A percentile compares a stretch with the other conserved stretches of the same genome.
Evolutionary conservation across 2,888 invertebrate genomes (phyloP).

Genomic region (Sabellastarte sp.): DNA sequence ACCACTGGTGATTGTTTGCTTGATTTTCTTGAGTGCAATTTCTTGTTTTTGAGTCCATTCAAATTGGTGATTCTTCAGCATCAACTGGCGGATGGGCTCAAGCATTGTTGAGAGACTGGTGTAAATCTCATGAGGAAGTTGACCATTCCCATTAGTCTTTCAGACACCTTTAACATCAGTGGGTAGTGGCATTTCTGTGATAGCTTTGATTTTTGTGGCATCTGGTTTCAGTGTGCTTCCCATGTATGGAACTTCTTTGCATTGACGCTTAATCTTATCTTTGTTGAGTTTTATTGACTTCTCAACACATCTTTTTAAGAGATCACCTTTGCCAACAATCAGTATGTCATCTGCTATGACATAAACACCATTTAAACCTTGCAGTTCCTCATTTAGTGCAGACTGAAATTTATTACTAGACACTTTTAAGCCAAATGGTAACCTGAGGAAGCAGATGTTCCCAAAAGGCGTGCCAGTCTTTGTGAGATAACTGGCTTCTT

Average conservation of each 20-base stretch:
- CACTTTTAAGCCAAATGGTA: too few relatives aligned
- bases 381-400: too few relatives aligned
- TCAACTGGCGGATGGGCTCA: neutral
- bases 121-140: neutral
- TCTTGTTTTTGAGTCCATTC: neutral
- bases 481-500: too few relatives aligned
- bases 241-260: constrained; percentile 5
- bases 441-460: too few relatives aligned
- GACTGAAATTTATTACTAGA: too few relatives aligned
- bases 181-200: neutral
- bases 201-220: neutral
- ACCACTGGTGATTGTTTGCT: neutral
- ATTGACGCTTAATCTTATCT: neutral
- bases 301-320: neutral
- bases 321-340: too few relatives aligned
- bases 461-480: too few relatives aligned
- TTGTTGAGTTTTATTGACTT: constrained; percentile 1
- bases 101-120: constrained; percentile 4
- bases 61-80: neutral
- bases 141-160: neutral
- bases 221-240: constrained; percentile 1
- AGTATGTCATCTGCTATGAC: too few relatives aligned
- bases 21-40: neutral
- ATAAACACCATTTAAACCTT: too few relatives aligned
- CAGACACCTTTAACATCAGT: constrained; percentile 1